Conservation (phyloP, 2,888 invertebrate species). For the Phaonia tiefii region DNA sequence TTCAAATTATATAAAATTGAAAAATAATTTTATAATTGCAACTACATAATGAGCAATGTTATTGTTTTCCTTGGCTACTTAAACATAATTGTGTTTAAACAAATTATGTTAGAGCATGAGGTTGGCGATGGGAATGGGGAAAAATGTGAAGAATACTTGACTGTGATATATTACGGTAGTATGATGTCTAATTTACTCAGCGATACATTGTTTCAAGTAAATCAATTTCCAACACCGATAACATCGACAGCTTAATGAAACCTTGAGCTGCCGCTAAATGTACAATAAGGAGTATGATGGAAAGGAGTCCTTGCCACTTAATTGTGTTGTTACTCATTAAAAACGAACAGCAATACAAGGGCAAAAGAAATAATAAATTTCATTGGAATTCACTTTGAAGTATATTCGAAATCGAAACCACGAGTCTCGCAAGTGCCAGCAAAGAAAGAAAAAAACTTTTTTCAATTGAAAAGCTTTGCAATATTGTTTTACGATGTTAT, state of each 20-base stretch:
- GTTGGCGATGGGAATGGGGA: too few relatives aligned
- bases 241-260: neutral
- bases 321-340: conserved; percentile 9
- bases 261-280: conserved; percentile 5
- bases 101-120: neutral
- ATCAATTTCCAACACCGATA: conserved; percentile 1
- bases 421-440: neutral
- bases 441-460: neutral
- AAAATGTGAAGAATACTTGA: neutral
- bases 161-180: conserved; percentile 35
- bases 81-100: too few relatives aligned
- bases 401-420: conserved; percentile 11
- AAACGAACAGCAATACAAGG: neutral
- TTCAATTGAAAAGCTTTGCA: too few relatives aligned
- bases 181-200: conserved; percentile 25
- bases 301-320: too few relatives aligned
- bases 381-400: conserved; percentile 1
- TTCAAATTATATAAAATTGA: too few relatives aligned
- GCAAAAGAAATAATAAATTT: conserved; percentile 17
- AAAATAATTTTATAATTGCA: conserved; percentile 22
- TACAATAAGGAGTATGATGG: too few relatives aligned
- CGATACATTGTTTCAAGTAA: neutral
- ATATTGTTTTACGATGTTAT: neutral
- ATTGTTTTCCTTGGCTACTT: conserved; percentile 26
- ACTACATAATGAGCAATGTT: conserved; percentile 18